Percentiles rank a stretch among this genome's conserved stretches.
Conservation (phyloP, 2,113 vertebrate species). For the Orthonyx spaldingii region DNA sequence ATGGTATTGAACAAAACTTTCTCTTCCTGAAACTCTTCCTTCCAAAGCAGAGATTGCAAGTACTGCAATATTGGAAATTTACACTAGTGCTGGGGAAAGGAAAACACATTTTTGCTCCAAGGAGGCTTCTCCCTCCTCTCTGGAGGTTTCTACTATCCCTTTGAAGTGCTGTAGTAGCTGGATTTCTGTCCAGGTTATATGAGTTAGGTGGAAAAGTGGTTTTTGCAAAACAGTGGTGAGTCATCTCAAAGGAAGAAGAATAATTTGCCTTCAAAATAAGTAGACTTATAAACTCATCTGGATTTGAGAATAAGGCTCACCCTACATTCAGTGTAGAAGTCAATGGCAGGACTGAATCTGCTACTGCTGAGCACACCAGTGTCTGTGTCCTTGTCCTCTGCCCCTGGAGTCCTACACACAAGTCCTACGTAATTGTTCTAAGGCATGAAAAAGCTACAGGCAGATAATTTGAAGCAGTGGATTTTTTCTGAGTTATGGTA, state of each 20-base stretch:
- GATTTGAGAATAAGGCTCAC: not conserved
- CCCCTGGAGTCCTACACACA: not conserved
- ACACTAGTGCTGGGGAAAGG: not conserved
- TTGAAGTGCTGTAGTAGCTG: not conserved
- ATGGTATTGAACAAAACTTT: not conserved
- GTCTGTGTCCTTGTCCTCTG: not conserved
- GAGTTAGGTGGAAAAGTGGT: not conserved
- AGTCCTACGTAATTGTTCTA: not conserved
- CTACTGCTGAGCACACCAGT: not conserved
- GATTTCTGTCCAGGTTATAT: not conserved
- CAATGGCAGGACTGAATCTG: not conserved
- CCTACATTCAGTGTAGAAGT: not conserved
- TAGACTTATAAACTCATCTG: not conserved
- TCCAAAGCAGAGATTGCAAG: not conserved
- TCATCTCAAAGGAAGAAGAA: not conserved
- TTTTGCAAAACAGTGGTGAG: not conserved
- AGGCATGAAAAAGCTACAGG: not conserved
- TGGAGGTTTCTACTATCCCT: not conserved
- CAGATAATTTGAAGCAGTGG: not conserved
- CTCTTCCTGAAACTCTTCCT: not conserved
- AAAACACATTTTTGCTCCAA: not conserved
- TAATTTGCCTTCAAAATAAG: not conserved
- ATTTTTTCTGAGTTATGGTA: not conserved
- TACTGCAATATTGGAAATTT: not conserved
- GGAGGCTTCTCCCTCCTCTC: not conserved